A percentile compares a stretch with the other conserved stretches of the same genome.
Evolutionary conservation across 2,797 vertebrate species (phyloP).

Genomic region (Tragopan temminckii): DNA sequence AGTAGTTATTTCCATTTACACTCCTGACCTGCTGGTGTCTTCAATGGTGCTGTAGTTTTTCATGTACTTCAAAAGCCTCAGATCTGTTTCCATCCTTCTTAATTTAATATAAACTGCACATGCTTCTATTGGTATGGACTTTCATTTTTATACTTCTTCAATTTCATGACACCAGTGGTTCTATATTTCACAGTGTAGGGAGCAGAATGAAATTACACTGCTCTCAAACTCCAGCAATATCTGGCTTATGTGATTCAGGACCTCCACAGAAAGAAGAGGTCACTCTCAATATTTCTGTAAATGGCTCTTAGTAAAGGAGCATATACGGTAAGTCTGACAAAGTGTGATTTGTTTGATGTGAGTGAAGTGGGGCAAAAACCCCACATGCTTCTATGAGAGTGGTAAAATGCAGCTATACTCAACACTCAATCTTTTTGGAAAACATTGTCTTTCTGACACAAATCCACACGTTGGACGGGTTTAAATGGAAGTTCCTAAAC

Average conservation of each 20-base stretch:
- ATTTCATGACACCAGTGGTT: slow-evolving; percentile 81
- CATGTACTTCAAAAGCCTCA: slow-evolving; percentile 80
- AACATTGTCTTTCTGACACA: not conserved
- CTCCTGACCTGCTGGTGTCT: slow-evolving; percentile 77
- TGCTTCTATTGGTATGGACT: slow-evolving; percentile 81
- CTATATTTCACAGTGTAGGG: slow-evolving; percentile 82
- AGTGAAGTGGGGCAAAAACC: not conserved
- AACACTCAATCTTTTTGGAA: not conserved
- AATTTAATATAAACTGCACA: slow-evolving; percentile 84
- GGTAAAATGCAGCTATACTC: not conserved
- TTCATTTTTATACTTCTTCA: slow-evolving; percentile 83
- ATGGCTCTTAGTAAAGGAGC: slow-evolving; percentile 61
- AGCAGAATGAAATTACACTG: slow-evolving; percentile 83
- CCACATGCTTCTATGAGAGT: not conserved
- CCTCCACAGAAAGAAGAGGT: slow-evolving; percentile 79
- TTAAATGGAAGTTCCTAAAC: not conserved
- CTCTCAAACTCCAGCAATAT: slow-evolving; percentile 82
- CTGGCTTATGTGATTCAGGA: slow-evolving; percentile 82
- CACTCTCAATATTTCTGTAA: slow-evolving; percentile 81
- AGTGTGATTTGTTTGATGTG: slow-evolving; percentile 24
- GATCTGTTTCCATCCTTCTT: slow-evolving; percentile 80
- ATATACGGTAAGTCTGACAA: slow-evolving; percentile 27
- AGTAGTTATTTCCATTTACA: slow-evolving; percentile 84
- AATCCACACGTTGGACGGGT: not conserved
- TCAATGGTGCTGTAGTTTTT: slow-evolving; percentile 75